Conservation (phyloP, 2,888 invertebrate species). For the Epirrita christyi region DNA sequence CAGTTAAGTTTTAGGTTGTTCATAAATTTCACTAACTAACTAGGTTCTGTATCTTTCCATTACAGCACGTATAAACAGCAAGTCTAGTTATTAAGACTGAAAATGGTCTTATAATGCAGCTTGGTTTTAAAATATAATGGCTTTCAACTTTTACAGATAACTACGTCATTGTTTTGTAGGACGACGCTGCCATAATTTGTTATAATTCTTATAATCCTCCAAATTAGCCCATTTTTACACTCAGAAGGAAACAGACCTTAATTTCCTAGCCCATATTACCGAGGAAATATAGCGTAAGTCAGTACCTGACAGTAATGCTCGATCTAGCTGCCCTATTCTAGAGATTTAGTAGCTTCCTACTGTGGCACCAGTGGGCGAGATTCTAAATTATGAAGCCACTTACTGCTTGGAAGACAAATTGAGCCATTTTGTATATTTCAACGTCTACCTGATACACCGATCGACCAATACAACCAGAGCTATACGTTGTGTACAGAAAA, state of each 20-base stretch:
- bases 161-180: neutral
- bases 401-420: slow-evolving; percentile 68
- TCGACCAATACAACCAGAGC: slow-evolving; percentile 36
- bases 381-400: slow-evolving; percentile 73
- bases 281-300: slow-evolving; percentile 44
- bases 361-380: slow-evolving; percentile 64
- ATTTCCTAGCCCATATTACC: slow-evolving; percentile 32
- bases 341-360: slow-evolving; percentile 70
- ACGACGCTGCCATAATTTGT: neutral
- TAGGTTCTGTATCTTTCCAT: neutral
- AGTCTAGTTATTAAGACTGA: neutral
- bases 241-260: slow-evolving; percentile 16
- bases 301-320: slow-evolving; percentile 55
- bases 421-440: slow-evolving; percentile 65
- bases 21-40: neutral
- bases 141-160: too few species aligned
- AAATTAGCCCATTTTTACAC: slow-evolving; percentile 1
- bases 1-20: neutral
- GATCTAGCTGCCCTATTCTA: slow-evolving; percentile 56
- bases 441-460: slow-evolving; percentile 53
- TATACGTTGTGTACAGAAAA: neutral
- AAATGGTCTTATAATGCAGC: neutral
- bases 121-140: too few species aligned
- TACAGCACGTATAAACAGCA: neutral
- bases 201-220: slow-evolving; percentile 6